Conservation (phyloP, 1,140 invertebrate species). For the Caerostris darwini region DNA sequence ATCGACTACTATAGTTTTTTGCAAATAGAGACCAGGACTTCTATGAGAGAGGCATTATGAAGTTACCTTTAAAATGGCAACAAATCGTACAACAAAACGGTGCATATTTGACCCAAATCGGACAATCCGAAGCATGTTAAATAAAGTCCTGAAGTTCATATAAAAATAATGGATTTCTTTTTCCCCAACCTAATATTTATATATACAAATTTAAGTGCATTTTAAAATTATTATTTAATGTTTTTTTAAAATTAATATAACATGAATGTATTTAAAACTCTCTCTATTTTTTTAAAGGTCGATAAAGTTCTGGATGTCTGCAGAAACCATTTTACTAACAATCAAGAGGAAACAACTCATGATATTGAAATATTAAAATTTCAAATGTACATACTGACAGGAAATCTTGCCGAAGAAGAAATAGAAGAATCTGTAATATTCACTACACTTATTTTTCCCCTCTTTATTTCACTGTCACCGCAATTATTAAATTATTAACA, state of each 20-base stretch:
- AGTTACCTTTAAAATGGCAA: too few relatives aligned
- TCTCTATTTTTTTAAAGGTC: neutral
- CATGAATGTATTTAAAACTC: neutral
- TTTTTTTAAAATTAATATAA: neutral
- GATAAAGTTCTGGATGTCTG: neutral
- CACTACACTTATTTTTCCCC: too few relatives aligned
- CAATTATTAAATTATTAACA: too few relatives aligned
- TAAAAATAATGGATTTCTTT: too few relatives aligned
- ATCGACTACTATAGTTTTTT: too few relatives aligned
- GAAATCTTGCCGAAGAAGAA: neutral
- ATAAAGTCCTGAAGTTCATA: too few relatives aligned
- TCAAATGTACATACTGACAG: neutral
- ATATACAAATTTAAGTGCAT: neutral
- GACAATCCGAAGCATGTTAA: too few relatives aligned
- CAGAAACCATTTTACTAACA: neutral
- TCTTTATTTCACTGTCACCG: too few relatives aligned
- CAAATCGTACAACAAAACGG: too few relatives aligned
- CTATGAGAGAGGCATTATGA: too few relatives aligned
- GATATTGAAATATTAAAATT: constrained; percentile 25
- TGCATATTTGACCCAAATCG: too few relatives aligned
- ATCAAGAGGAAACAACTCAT: neutral
- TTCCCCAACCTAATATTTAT: neutral
- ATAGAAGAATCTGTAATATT: neutral
- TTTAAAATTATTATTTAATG: neutral
- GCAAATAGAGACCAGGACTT: too few relatives aligned